Percentiles rank a stretch among this genome's conserved stretches.
Conservation (phyloP, 2,797 vertebrate species). For the Myoxocephalus aenaeus region DNA sequence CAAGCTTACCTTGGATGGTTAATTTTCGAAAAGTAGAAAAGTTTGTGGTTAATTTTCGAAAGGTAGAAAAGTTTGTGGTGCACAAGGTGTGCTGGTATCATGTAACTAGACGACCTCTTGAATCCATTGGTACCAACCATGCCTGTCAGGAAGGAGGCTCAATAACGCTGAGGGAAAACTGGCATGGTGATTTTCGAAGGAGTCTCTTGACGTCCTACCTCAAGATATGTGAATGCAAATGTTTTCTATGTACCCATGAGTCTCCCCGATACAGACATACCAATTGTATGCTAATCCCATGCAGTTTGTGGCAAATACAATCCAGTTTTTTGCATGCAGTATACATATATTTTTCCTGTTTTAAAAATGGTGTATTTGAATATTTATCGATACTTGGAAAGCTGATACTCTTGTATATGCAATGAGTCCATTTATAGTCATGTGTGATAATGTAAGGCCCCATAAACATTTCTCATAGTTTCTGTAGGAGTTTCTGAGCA, state of each 20-base stretch:
- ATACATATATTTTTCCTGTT: not conserved
- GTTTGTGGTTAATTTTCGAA: too few species aligned
- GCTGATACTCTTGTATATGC: not conserved
- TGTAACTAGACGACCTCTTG: not conserved
- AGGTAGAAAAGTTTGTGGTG: not conserved
- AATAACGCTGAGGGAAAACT: not conserved
- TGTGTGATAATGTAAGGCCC: not conserved
- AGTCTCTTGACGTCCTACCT: not conserved
- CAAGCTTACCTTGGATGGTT: constrained; percentile 27
- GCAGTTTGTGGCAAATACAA: not conserved
- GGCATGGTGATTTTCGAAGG: not conserved
- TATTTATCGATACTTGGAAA: not conserved
- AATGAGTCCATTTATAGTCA: not conserved
- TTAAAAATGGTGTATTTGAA: not conserved
- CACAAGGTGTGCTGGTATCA: not conserved
- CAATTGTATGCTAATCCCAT: not conserved
- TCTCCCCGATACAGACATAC: not conserved
- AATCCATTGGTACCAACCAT: not conserved
- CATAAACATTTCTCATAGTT: not conserved
- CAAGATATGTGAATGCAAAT: not conserved
- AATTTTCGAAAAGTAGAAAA: constrained; percentile 23
- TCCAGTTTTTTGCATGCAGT: not conserved
- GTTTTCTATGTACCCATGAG: not conserved
- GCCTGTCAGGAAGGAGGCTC: not conserved
- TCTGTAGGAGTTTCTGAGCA: not conserved